phyloP scores from a whole-genome alignment of 1,140 invertebrate species.

The Ceratina japonica region DNA sequence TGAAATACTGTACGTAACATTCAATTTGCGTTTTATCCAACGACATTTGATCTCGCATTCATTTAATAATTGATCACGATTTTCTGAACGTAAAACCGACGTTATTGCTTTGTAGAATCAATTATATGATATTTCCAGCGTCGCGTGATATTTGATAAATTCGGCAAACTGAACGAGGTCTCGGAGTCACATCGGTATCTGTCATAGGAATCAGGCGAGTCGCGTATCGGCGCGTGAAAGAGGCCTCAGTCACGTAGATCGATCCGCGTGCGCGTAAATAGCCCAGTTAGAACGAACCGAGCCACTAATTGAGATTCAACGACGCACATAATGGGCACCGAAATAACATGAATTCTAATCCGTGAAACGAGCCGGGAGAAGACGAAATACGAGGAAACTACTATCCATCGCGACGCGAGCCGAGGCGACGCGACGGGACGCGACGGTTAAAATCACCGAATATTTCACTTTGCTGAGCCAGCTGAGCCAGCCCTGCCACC shows the following conservation, averaged over 20 bases:
- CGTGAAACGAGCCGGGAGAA: conserved; percentile 56
- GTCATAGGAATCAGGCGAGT: no score
- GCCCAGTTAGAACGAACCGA: conserved; percentile 35
- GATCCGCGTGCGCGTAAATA: conserved; percentile 37
- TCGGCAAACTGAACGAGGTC: no score
- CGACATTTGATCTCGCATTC: no score
- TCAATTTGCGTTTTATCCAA: no score
- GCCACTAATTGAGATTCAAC: conserved; percentile 77
- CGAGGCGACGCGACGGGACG: no score
- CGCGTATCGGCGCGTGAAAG: no score
- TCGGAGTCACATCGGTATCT: no score
- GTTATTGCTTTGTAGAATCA: no score
- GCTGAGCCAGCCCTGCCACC: conserved; percentile 68
- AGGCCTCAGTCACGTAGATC: background rate
- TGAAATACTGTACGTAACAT: no score
- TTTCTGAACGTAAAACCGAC: no score
- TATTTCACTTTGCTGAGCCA: conserved; percentile 74
- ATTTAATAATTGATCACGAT: no score
- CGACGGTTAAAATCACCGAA: conserved; percentile 75
- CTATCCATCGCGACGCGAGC: conserved; percentile 67
- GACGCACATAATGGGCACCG: conserved; percentile 72
- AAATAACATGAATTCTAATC: conserved; percentile 78
- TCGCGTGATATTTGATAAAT: background rate
- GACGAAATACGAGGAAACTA: conserved; percentile 72
- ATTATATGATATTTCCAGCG: no score